phyloP scores from a whole-genome alignment of 2,888 invertebrate species.

The Apamea monoglypha region DNA sequence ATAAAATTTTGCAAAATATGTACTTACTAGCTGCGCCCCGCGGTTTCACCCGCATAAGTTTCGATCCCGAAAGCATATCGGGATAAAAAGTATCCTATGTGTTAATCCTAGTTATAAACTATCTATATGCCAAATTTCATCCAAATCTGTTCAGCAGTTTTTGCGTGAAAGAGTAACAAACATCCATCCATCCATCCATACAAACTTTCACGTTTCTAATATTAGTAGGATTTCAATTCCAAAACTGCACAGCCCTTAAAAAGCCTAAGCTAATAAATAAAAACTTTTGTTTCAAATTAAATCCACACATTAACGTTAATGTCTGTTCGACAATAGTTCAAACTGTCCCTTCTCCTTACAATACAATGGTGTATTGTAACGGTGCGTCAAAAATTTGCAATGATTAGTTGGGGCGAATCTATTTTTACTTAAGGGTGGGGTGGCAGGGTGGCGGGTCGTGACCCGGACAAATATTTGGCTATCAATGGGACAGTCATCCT shows the following conservation, averaged over 20 bases:
- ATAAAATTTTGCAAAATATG: no score
- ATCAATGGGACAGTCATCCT: slow-evolving; percentile 69
- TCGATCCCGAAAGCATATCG: no score
- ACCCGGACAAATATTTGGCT: slow-evolving; percentile 82
- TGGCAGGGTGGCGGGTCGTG: slow-evolving; percentile 78
- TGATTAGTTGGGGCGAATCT: slow-evolving; percentile 82
- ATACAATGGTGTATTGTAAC: slow-evolving; percentile 70
- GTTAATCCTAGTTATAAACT: no score
- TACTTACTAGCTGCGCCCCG: no score
- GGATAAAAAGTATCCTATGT: no score
- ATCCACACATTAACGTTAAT: slow-evolving; percentile 51
- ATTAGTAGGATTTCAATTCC: background rate
- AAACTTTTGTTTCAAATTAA: slow-evolving; percentile 51
- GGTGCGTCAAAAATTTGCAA: slow-evolving; percentile 81
- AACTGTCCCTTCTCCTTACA: slow-evolving; percentile 52
- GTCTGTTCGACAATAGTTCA: slow-evolving; percentile 31
- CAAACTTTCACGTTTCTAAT: no score
- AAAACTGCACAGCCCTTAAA: background rate
- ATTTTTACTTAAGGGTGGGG: slow-evolving; percentile 76
- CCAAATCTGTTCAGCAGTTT: no score
- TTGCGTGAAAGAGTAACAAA: no score
- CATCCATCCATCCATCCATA: no score
- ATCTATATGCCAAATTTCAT: no score
- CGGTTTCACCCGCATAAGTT: no score
- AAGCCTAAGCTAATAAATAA: slow-evolving; percentile 27